Conservation (phyloP, 2,113 vertebrate species). For the Pseudonaja textilis region DNA sequence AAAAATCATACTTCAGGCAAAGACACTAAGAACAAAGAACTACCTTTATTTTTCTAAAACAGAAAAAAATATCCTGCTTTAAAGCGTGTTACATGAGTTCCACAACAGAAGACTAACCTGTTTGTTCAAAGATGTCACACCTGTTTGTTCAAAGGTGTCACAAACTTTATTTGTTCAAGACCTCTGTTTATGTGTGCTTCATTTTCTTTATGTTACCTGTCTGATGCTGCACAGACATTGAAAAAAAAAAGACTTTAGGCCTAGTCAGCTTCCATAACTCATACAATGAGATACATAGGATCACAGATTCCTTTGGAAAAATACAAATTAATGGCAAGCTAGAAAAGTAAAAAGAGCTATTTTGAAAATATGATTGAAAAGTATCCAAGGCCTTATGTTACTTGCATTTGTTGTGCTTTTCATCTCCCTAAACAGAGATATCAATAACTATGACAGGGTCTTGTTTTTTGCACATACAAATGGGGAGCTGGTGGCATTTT, state of each 20-base stretch:
- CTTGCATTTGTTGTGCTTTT: background rate
- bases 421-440: background rate
- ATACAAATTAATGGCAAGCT: background rate
- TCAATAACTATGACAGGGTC: background rate
- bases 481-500: too few species aligned
- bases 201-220: slow-evolving; percentile 1
- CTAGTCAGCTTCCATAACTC: background rate
- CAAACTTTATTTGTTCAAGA: slow-evolving; percentile 60
- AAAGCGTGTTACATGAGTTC: background rate
- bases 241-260: slow-evolving; percentile 28
- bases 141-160: slow-evolving; percentile 21
- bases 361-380: background rate
- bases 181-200: slow-evolving; percentile 7
- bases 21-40: background rate
- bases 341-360: background rate
- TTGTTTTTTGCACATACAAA: background rate
- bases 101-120: background rate
- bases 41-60: background rate
- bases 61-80: background rate
- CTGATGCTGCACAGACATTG: slow-evolving; percentile 60
- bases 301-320: background rate
- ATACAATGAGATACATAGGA: background rate
- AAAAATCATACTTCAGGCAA: background rate
- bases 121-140: background rate
- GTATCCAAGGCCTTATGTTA: background rate